Percentiles rank a stretch among this genome's conserved stretches.
phyloP scores from a whole-genome alignment of 2,113 vertebrate genomes.

The Chrysochloris asiatica region DNA sequence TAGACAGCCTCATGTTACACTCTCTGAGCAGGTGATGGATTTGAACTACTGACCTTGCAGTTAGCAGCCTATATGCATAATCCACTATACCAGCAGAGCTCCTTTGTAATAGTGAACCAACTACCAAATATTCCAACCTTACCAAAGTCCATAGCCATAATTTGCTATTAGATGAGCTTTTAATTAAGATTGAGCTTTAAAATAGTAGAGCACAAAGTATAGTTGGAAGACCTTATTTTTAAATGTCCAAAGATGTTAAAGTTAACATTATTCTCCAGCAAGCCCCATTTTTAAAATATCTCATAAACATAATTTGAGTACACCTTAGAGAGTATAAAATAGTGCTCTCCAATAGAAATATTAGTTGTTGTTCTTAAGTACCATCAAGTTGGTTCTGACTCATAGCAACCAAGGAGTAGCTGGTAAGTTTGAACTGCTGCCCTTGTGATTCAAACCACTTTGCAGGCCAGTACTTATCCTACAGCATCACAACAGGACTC shows the following conservation, averaged over 20 bases:
- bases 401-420: too few species aligned
- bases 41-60: too few species aligned
- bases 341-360: neutral
- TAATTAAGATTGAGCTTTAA: slow-evolving; percentile 55
- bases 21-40: too few species aligned
- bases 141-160: neutral
- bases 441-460: too few species aligned
- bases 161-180: neutral
- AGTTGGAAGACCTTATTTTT: slow-evolving; percentile 3
- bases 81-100: too few species aligned
- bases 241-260: slow-evolving; percentile 20
- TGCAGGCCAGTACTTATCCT: too few species aligned
- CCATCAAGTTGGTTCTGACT: too few species aligned
- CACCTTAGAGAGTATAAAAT: slow-evolving; percentile 10
- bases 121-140: slow-evolving; percentile 15
- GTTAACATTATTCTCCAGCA: slow-evolving; percentile 16
- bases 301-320: slow-evolving; percentile 42
- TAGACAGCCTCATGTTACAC: too few species aligned
- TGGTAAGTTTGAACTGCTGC: too few species aligned
- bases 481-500: too few species aligned
- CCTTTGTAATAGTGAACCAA: neutral
- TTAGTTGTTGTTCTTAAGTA: too few species aligned
- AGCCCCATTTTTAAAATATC: slow-evolving; percentile 36
- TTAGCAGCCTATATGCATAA: too few species aligned
- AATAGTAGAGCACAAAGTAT: neutral